Conservation (phyloP, 1,140 invertebrate species). For the Aphelinus certus region DNA sequence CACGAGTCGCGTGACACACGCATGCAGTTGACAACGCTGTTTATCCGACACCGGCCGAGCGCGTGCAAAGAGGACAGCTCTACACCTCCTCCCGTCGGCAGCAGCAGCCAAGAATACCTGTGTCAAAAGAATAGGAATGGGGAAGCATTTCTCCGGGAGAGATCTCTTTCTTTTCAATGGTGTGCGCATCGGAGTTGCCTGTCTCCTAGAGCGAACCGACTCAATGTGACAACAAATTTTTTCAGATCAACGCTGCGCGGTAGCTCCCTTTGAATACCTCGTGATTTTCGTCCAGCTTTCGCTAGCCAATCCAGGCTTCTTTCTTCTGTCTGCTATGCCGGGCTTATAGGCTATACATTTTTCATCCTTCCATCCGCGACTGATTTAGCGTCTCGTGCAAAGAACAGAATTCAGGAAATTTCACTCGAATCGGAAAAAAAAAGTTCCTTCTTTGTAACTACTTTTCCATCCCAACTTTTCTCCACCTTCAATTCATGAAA, state of each 20-base stretch:
- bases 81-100: background rate
- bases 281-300: constrained; percentile 12
- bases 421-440: too few species aligned
- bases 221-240: constrained; percentile 15
- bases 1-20: background rate
- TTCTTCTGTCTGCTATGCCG: too few species aligned
- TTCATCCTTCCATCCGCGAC: background rate
- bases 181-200: too few species aligned
- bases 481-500: too few species aligned
- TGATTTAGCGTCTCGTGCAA: constrained; percentile 4
- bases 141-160: constrained; percentile 2
- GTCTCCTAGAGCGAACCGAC: background rate
- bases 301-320: background rate
- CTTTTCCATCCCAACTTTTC: too few species aligned
- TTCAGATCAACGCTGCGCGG: background rate
- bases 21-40: constrained; percentile 24
- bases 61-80: background rate
- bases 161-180: background rate
- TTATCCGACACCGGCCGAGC: constrained; percentile 26
- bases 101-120: constrained; percentile 19
- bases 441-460: too few species aligned
- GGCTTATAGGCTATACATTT: background rate
- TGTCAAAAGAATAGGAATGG: constrained; percentile 6
- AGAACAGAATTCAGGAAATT: too few species aligned
- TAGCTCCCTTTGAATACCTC: constrained; percentile 9